Conservation (phyloP, 1,140 invertebrate species). For the Oncopodura yosiiana region DNA sequence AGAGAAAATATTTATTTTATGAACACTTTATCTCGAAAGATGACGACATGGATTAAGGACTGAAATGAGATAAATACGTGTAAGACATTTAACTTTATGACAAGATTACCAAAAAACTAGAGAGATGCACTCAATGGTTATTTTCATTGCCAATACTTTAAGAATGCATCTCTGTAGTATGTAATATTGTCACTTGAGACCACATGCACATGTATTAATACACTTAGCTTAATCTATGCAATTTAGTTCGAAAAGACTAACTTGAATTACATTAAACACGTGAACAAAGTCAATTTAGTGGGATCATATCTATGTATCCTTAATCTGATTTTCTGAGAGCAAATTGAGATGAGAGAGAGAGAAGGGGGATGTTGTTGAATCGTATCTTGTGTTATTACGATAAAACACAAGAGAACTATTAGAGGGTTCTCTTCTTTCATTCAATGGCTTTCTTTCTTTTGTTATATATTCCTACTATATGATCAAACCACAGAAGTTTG, state of each 20-base stretch:
- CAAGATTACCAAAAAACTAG: no score
- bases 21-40: neutral
- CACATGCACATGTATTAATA: no score
- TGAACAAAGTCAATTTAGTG: neutral
- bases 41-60: neutral
- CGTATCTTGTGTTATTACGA: conserved; percentile 19
- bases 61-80: no score
- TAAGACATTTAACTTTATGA: no score
- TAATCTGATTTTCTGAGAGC: no score
- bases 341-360: no score
- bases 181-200: no score
- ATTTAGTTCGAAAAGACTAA: neutral
- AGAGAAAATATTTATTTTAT: neutral
- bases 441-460: neutral
- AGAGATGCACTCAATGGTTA: neutral
- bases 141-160: no score
- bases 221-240: neutral
- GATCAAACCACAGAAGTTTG: conserved; percentile 2
- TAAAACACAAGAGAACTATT: conserved; percentile 19
- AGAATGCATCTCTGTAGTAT: neutral
- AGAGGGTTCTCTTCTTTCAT: neutral
- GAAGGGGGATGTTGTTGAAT: no score
- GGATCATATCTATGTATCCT: neutral
- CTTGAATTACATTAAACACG: neutral
- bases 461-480: neutral